A percentile compares a stretch with the other conserved stretches of the same genome.
These are phyloP conservation scores for Rostratula benghalensis DNA, from an alignment of 2,113 vertebrate genomes.

Conservation along the genomic window DNA sequence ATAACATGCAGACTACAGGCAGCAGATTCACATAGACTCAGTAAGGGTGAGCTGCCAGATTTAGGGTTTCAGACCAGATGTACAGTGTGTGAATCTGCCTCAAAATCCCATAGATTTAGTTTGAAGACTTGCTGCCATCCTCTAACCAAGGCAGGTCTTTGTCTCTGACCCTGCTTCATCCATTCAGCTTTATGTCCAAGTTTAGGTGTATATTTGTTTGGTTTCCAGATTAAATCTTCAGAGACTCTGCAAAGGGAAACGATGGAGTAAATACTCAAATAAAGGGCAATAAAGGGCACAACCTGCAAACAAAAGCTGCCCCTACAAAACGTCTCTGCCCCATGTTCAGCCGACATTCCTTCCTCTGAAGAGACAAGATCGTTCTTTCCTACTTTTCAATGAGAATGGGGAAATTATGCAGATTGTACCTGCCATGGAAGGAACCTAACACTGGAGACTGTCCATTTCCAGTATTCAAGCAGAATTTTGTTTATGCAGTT, in stretches of 20 bases:
- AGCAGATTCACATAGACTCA: background rate
- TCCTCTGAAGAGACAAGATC: background rate
- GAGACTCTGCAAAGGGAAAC: background rate
- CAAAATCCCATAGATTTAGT: background rate
- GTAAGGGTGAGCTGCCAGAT: background rate
- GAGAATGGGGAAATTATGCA: rapidly evolving
- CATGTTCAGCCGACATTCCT: background rate
- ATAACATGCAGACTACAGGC: background rate
- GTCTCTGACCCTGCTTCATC: background rate
- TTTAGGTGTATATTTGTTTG: background rate
- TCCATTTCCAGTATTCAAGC: background rate
- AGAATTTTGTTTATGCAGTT: background rate
- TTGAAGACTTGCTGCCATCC: background rate
- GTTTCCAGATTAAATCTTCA: background rate
- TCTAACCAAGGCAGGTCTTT: background rate
- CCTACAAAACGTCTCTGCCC: background rate
- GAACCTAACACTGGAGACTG: background rate
- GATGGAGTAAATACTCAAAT: background rate
- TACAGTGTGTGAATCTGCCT: background rate
- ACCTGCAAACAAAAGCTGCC: background rate
- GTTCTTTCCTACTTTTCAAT: background rate
- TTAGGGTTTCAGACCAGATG: background rate
- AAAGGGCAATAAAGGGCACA: background rate
- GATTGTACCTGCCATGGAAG: background rate
- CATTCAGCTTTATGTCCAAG: background rate